Evolutionary conservation across 2,797 vertebrate species (phyloP).

Genomic region (Saxicola maurus): DNA sequence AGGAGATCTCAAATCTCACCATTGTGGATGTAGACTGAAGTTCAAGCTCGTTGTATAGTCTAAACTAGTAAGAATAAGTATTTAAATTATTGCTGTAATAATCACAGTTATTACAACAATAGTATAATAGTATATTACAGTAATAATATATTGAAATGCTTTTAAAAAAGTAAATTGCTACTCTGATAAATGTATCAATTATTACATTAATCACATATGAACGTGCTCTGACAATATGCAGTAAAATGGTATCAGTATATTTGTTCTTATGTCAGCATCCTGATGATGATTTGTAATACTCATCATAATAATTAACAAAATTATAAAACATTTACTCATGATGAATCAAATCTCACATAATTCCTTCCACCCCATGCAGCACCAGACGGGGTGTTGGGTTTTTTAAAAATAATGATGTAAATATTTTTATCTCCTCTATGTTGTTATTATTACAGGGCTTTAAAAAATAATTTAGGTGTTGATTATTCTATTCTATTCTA

Average conservation of each 20-base stretch:
- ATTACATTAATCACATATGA: background rate
- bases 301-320: background rate
- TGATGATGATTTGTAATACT: background rate
- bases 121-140: background rate
- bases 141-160: background rate
- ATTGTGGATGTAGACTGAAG: rapidly evolving
- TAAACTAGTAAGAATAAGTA: background rate
- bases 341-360: conserved; percentile 28
- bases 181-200: background rate
- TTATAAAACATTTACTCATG: rapidly evolving
- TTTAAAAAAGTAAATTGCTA: background rate
- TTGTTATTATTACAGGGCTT: rapidly evolving
- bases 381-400: background rate
- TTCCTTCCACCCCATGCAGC: background rate
- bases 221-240: background rate
- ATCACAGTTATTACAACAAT: background rate
- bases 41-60: background rate
- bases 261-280: background rate
- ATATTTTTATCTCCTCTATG: background rate
- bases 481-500: background rate
- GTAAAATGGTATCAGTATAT: background rate
- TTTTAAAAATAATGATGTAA: background rate
- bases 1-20: no score
- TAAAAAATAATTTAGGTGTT: background rate
- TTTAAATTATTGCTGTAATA: background rate